Percentiles rank a stretch among this genome's conserved stretches.
Conservation (phyloP, 2,113 vertebrate genomes). For the Eclectus roratus region DNA sequence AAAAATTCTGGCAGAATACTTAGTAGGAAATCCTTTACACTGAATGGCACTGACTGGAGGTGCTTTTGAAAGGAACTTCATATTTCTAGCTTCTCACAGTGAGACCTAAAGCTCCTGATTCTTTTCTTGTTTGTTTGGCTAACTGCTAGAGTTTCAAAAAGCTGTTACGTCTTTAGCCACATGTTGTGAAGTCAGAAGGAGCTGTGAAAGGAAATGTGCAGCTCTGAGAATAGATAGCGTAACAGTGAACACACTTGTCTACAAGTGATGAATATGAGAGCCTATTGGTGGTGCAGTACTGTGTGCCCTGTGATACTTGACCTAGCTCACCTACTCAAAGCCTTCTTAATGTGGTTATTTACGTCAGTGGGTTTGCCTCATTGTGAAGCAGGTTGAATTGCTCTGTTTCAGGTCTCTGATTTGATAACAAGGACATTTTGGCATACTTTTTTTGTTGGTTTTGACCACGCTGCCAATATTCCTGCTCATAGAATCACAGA, state of each 20-base stretch:
- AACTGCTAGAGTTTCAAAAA: neutral
- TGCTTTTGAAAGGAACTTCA: neutral
- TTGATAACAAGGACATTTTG: neutral
- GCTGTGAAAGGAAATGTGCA: neutral
- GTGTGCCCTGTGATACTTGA: neutral
- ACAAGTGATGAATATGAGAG: neutral
- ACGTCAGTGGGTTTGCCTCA: neutral
- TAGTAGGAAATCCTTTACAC: neutral
- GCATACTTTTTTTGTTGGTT: neutral
- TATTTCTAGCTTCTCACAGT: neutral
- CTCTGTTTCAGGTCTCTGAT: neutral
- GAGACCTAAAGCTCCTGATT: neutral
- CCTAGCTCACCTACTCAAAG: neutral
- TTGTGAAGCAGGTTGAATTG: neutral
- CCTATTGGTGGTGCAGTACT: neutral
- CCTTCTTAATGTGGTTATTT: neutral
- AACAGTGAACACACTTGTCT: neutral
- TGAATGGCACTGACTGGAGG: neutral
- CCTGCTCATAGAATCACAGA: neutral
- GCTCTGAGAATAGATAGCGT: neutral
- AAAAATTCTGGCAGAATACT: neutral
- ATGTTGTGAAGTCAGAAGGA: neutral
- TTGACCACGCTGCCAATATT: neutral
- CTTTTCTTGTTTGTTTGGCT: neutral
- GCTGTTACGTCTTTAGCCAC: neutral